A percentile compares a stretch with the other conserved stretches of the same genome.
These are phyloP conservation scores for Formica exsecta DNA, from an alignment of 1,140 invertebrate genomes.

Conservation along the genomic window DNA sequence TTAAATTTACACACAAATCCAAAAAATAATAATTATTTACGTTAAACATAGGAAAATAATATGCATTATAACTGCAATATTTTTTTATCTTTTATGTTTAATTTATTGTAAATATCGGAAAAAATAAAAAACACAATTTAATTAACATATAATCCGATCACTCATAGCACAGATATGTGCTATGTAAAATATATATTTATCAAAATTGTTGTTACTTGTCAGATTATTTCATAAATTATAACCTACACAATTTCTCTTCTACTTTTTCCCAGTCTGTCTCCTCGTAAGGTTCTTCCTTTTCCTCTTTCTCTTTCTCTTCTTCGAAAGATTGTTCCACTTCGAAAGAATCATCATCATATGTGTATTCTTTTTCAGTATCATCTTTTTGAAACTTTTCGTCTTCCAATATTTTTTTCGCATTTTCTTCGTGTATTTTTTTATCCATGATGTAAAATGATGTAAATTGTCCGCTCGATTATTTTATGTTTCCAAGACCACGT, in stretches of 20 bases:
- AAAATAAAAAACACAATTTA: neutral
- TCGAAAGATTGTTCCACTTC: slow-evolving; percentile 1
- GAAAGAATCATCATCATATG: slow-evolving; percentile 29
- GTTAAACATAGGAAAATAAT: neutral
- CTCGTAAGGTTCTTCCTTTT: slow-evolving; percentile 13
- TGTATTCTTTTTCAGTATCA: neutral
- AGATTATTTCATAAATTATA: neutral
- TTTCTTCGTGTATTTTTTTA: neutral
- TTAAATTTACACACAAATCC: neutral
- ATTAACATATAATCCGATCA: neutral
- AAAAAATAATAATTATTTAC: neutral
- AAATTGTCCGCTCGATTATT: slow-evolving; percentile 16
- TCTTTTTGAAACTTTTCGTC: neutral
- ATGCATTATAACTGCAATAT: neutral
- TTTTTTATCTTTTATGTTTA: neutral
- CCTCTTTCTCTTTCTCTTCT: neutral
- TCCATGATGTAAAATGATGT: slow-evolving; percentile 33
- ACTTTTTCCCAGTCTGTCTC: neutral
- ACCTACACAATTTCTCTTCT: slow-evolving; percentile 20
- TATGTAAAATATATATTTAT: neutral
- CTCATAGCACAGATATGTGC: neutral
- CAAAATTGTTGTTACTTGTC: neutral
- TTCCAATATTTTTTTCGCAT: neutral
- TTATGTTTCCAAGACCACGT: slow-evolving; percentile 3
- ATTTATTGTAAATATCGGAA: neutral